These are phyloP conservation scores for Spermophilus dauricus DNA, from an alignment of 2,113 vertebrate species.

Conservation along the genomic window DNA sequence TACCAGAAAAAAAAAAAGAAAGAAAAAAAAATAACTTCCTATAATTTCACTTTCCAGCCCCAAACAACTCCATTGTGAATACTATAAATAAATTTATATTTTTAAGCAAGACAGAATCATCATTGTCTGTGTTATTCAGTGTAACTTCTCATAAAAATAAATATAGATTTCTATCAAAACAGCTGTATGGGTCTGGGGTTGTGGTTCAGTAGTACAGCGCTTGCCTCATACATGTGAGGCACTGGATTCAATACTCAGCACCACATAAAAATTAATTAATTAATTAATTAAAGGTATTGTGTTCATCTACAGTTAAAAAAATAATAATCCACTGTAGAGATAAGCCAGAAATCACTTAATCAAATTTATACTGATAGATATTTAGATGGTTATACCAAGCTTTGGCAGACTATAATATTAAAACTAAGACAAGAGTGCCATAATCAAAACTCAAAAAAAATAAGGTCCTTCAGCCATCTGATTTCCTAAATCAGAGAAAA, in stretches of 20 bases:
- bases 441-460: background rate
- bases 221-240: too few relatives aligned
- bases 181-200: background rate
- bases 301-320: too few relatives aligned
- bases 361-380: background rate
- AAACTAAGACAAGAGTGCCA: background rate
- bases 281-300: too few relatives aligned
- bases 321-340: background rate
- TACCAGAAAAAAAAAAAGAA: background rate
- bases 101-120: conserved; percentile 38
- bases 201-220: too few relatives aligned
- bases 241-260: too few relatives aligned
- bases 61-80: background rate
- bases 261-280: too few relatives aligned
- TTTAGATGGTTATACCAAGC: conserved; percentile 23
- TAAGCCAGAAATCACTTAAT: conserved; percentile 17
- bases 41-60: background rate
- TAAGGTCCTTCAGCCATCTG: conserved; percentile 11
- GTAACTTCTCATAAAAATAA: conserved; percentile 31
- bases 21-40: background rate
- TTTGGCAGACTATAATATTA: background rate
- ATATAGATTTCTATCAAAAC: background rate
- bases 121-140: background rate
- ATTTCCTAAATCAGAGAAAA: conserved; percentile 38
- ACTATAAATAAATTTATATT: background rate